Evolutionary conservation across 2,113 vertebrate genomes (phyloP).

Genomic region (Ptyas mucosa): DNA sequence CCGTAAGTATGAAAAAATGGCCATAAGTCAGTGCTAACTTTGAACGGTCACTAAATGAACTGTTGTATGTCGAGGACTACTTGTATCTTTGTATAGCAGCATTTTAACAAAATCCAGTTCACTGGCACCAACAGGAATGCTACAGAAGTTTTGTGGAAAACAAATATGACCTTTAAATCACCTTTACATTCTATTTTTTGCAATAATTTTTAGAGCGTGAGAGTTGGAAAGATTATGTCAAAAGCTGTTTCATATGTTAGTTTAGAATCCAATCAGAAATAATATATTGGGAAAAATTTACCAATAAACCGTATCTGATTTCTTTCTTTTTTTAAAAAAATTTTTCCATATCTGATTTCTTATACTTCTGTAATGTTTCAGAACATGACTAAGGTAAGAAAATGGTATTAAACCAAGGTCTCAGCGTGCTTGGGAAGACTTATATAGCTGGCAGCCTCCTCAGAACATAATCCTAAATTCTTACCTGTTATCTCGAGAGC

Average conservation of each 20-base stretch:
- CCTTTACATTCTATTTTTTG: neutral
- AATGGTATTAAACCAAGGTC: constrained; percentile 43
- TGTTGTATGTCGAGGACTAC: neutral
- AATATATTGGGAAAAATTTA: constrained; percentile 11
- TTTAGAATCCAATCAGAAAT: constrained; percentile 12
- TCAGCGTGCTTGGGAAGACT: constrained; percentile 45
- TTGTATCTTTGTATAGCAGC: neutral
- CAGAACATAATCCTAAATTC: constrained; percentile 29
- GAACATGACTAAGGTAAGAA: constrained; percentile 50
- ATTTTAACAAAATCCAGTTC: neutral
- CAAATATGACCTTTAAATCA: neutral
- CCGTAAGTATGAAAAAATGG: neutral
- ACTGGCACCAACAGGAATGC: neutral
- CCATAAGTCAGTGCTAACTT: neutral
- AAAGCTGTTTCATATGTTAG: constrained; percentile 5
- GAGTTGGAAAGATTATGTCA: neutral
- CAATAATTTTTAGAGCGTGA: neutral
- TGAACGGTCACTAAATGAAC: neutral
- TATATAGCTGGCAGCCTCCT: constrained; percentile 48
- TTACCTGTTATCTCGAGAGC: neutral
- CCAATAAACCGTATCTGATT: constrained; percentile 16
- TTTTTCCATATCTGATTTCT: constrained; percentile 1
- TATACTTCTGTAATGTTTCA: constrained; percentile 22
- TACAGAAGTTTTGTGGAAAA: neutral
- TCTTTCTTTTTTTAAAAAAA: too few species aligned